phyloP scores from a whole-genome alignment of 2,113 vertebrate genomes.

The Naja naja region DNA sequence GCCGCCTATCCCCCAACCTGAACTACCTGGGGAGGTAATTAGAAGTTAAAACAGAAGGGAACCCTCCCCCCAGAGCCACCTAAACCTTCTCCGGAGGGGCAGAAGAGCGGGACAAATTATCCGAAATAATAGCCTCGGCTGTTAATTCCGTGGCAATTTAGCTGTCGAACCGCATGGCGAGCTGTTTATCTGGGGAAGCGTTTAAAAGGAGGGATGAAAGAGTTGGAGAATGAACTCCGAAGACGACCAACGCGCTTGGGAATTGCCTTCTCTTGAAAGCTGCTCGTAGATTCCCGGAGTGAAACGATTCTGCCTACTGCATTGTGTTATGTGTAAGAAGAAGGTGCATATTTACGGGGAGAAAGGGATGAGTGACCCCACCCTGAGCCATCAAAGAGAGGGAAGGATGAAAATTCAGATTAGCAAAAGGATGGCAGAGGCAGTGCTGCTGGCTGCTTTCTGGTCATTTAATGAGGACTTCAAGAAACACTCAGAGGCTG shows the following conservation, averaged over 20 bases:
- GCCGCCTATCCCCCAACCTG: neutral
- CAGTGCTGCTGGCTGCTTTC: slow-evolving; percentile 1
- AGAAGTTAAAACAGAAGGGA: neutral
- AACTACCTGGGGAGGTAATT: neutral
- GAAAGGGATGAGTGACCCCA: no score
- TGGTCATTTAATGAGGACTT: slow-evolving; percentile 37
- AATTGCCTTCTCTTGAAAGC: neutral
- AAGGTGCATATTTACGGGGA: no score
- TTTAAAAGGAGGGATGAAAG: no score
- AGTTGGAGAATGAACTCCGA: neutral
- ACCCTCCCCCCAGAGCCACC: neutral
- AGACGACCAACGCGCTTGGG: neutral
- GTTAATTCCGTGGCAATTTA: neutral
- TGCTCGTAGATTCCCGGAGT: neutral
- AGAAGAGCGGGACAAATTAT: neutral
- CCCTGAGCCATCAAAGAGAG: neutral
- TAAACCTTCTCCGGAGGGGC: neutral
- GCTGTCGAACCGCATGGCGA: neutral
- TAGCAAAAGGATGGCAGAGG: neutral
- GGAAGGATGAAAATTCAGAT: neutral
- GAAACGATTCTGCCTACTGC: neutral
- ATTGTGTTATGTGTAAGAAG: neutral
- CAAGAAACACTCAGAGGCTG: slow-evolving; percentile 21
- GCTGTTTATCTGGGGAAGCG: neutral
- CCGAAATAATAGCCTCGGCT: neutral